Percentiles rank a stretch among this genome's conserved stretches.
Conservation (phyloP, 2,888 invertebrate genomes). For the Clunio marinus region DNA sequence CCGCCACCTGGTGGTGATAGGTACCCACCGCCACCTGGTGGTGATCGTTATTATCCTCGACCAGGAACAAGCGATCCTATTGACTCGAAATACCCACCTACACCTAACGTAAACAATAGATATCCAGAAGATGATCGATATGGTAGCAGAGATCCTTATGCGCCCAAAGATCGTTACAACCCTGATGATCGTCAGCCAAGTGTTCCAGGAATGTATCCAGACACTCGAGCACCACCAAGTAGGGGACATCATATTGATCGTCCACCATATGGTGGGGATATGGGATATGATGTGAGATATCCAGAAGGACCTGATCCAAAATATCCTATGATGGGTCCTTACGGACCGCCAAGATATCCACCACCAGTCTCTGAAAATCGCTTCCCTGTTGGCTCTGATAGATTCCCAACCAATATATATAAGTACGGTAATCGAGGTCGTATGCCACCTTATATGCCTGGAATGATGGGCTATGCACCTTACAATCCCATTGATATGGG, state of each 20-base stretch:
- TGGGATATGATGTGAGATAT: slow-evolving; percentile 40
- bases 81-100: slow-evolving; percentile 44
- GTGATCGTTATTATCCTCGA: slow-evolving; percentile 43
- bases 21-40: slow-evolving; percentile 42
- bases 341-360: slow-evolving; percentile 51
- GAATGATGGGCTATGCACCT: neutral
- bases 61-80: slow-evolving; percentile 53
- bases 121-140: slow-evolving; percentile 53
- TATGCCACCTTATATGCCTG: slow-evolving; percentile 42
- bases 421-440: slow-evolving; percentile 55
- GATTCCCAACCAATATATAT: slow-evolving; percentile 52
- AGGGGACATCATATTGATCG: slow-evolving; percentile 35
- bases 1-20: slow-evolving; percentile 44
- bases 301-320: slow-evolving; percentile 25
- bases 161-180: slow-evolving; percentile 40
- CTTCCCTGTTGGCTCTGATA: slow-evolving; percentile 55
- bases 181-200: slow-evolving; percentile 21
- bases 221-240: slow-evolving; percentile 38
- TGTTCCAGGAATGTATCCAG: slow-evolving; percentile 33
- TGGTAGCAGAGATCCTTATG: slow-evolving; percentile 46
- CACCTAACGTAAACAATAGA: slow-evolving; percentile 55
- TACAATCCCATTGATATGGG: slow-evolving; percentile 43
- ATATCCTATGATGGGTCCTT: slow-evolving; percentile 42
- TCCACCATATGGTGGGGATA: slow-evolving; percentile 42
- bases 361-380: slow-evolving; percentile 53